phyloP scores from a whole-genome alignment of 2,113 vertebrate genomes.

The Motacilla alba region DNA sequence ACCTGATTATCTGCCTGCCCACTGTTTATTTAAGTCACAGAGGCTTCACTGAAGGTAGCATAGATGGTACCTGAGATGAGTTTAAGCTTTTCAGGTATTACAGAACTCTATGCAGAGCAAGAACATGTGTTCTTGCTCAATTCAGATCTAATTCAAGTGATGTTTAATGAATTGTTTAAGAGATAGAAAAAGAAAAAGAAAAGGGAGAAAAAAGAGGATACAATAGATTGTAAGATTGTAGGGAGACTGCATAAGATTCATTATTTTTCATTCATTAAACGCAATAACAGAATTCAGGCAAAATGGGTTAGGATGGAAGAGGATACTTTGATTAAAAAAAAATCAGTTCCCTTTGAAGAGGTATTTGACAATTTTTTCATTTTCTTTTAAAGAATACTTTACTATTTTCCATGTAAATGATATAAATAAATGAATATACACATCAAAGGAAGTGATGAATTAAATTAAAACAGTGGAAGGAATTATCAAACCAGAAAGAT shows the following conservation, averaged over 20 bases:
- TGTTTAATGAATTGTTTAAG: background rate
- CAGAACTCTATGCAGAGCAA: background rate
- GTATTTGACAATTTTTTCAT: background rate
- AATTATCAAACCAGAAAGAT: background rate
- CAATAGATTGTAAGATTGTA: background rate
- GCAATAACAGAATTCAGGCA: background rate
- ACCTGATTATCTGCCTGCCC: background rate
- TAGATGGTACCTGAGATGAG: background rate
- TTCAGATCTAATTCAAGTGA: background rate
- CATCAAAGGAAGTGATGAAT: background rate
- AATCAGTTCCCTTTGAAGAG: background rate
- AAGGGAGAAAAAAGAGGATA: background rate
- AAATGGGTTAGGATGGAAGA: background rate
- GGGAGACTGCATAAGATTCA: background rate
- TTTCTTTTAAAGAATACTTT: background rate
- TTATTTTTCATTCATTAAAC: background rate
- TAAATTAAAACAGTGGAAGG: background rate
- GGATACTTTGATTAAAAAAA: background rate
- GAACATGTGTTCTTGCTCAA: background rate
- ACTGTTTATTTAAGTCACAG: background rate
- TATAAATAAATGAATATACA: background rate
- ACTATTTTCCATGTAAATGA: background rate
- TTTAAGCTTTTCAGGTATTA: background rate
- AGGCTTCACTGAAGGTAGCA: background rate
- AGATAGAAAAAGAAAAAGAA: accelerated